phyloP scores from a whole-genome alignment of 1,140 invertebrate genomes.

The Notospermus geniculatus region DNA sequence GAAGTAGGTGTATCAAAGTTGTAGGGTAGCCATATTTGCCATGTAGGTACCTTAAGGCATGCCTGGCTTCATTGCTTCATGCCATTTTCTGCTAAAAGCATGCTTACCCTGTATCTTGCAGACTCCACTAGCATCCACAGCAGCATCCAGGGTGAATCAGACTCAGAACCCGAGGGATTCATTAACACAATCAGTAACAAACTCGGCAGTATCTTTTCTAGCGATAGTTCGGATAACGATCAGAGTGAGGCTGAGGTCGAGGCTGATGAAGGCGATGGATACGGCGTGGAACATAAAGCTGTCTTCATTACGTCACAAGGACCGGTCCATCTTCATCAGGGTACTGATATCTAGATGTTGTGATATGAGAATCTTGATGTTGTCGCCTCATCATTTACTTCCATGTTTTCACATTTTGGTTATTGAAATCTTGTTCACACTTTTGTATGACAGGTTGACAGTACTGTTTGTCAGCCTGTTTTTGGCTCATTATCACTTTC shows the following conservation, averaged over 20 bases:
- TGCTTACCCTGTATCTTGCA: constrained; percentile 39
- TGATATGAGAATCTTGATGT: constrained; percentile 4
- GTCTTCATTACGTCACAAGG: constrained; percentile 50
- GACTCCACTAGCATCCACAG: constrained; percentile 48
- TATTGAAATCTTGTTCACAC: too few species aligned
- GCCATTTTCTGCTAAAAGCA: not conserved
- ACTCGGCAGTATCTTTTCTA: constrained; percentile 65
- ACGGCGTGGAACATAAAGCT: constrained; percentile 39
- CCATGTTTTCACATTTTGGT: too few species aligned
- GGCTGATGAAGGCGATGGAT: constrained; percentile 44
- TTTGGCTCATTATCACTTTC: too few species aligned
- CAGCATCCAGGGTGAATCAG: constrained; percentile 69
- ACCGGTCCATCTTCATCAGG: constrained; percentile 34
- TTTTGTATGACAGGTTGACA: too few species aligned
- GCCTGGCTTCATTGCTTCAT: too few species aligned
- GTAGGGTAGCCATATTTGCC: too few species aligned
- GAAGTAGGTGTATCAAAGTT: too few species aligned
- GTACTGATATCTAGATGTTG: not conserved
- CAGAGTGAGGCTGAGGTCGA: constrained; percentile 65
- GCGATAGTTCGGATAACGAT: constrained; percentile 70
- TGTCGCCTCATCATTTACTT: too few species aligned
- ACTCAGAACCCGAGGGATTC: constrained; percentile 72
- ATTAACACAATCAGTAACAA: constrained; percentile 49
- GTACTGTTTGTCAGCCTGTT: too few species aligned
- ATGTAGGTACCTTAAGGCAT: too few species aligned